Evolutionary conservation across 2,888 invertebrate genomes (phyloP).

Genomic region (Eubasilissa splendida): DNA sequence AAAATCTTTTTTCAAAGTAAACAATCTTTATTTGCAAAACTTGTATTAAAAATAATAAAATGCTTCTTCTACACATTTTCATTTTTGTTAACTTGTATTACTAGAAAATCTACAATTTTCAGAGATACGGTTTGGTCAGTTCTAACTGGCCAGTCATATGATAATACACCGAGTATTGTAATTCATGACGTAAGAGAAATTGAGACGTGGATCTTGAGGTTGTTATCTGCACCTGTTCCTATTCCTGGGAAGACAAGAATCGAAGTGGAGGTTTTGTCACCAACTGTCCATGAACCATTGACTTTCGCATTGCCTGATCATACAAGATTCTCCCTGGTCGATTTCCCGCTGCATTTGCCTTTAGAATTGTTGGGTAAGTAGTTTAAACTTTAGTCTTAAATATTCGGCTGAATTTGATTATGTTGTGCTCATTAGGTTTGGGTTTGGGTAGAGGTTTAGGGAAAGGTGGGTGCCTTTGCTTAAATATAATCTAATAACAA

Average conservation of each 20-base stretch:
- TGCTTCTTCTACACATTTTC: no score
- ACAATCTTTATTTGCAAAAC: no score
- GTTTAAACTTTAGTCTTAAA: background rate
- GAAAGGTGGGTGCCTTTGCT: no score
- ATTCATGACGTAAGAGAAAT: slow-evolving; percentile 97
- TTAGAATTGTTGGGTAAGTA: slow-evolving; percentile 89
- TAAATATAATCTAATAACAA: no score
- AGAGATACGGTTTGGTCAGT: slow-evolving; percentile 98
- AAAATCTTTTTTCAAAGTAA: no score
- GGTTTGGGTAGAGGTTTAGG: no score
- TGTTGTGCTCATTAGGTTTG: background rate
- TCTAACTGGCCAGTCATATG: slow-evolving; percentile 86
- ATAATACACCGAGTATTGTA: slow-evolving; percentile 88
- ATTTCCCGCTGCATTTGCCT: slow-evolving; percentile 98
- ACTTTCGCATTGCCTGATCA: slow-evolving; percentile 97
- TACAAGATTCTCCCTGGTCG: slow-evolving; percentile 95
- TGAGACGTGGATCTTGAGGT: slow-evolving; percentile 97
- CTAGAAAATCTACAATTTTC: slow-evolving; percentile 54
- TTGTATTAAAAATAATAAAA: no score
- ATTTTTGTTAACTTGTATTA: background rate
- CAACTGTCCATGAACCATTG: slow-evolving; percentile 86
- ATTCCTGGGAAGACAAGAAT: slow-evolving; percentile 96
- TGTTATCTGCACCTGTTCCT: slow-evolving; percentile 97
- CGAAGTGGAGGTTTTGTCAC: slow-evolving; percentile 87
- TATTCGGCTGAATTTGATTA: background rate